Base-by-base conservation (phyloP, 2,888 invertebrate species). In the Bombylius major region DNA sequence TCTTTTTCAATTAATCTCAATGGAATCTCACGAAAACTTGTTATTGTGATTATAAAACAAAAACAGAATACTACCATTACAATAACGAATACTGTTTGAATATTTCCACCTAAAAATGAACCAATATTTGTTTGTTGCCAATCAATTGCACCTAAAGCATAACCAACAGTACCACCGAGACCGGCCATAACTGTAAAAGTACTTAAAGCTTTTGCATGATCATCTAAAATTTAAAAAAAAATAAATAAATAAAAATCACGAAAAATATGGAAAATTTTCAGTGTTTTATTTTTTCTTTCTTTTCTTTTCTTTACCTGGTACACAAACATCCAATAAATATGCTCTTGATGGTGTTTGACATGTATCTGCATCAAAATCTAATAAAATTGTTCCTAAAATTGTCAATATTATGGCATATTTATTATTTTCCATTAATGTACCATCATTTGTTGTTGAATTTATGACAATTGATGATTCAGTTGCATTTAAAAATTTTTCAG, bases 161-260 rank as follows among this genome's bases (percentile, higher is more conserved):
- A 83, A 3, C 83, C 83, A 42, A 82, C 68, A 6, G 78, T 76
- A 12, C 83, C 83, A 1, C 83, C 83, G 1, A 82, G 65, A 1
- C 83, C 83, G 1, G 83, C 82, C 76, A 83, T 79, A 32, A 82
- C 73, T 0, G 82, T 81, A 64, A 82, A 83, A 48, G 78, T 79
- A 58, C 80, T 81, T 58, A 83, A 67, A 0, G 82, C 83, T 51
- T 73, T 71, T 0, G 79, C 75, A 62, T 83, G 82, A 66, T 83
- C 82, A 63, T 79, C 78, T 72, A 61, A 12, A 60, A 58, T 23
- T 23, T 23, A 23, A 55, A 36, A 52, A 13, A n/a, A 44, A 13
- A 47, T 31, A 52, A 39, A 32, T 44, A 44, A 31, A 31, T 9
- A 32, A n/a, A 51, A 4, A 31, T 47, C 13, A 23, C 23, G 23